Base-by-base conservation (phyloP, 2,888 invertebrate genomes). In the Drosophila heteroneura region DNA sequence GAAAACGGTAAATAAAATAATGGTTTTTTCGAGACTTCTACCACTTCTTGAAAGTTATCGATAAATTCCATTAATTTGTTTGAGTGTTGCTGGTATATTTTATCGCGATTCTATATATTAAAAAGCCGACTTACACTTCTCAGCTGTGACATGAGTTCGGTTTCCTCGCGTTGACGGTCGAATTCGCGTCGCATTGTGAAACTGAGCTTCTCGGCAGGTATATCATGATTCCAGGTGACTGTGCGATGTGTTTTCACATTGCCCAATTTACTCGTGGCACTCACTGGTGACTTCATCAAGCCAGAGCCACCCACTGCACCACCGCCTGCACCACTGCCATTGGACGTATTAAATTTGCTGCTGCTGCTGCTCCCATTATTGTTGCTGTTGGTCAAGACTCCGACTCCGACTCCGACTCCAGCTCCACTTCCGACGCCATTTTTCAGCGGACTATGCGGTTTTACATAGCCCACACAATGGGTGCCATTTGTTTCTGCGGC, bases 151-250 rank as follows among this genome's bases (percentile, higher is more conserved):
- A 98, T 95, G 84, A 98, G 94, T 91, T 98, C 97, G 9, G 96
- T 96, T 92, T 98, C 98, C 93, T 98, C 98, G 92, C 97, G 96
- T 90, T 97, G 97, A 88, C 97, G 97, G 92, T 98, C 98, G 80
- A 98, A 97, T 93, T 98, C 98, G 81, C 98, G 95, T 90, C 98
- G 95, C 96, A 98, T 97, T 0, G 98, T 98, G 93, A 98, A 98
- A 91, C 97, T 97, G 87, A 97, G 95, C 92, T 97, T 97, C 81
- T 97, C 97, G 0, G 95, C 94, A 49, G 95, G 94, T 77, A 95
- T 93, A 84, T 96, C 96, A 86, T 96, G 96, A 85, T 95, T 96
- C 97, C 97, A 97, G 83, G 95, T 95, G 85, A 96, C 95, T 44
- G 91, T 91, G 64, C 93, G 92, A 79, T 91, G 84, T 6, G 89